A percentile compares a stretch with the other conserved stretches of the same genome.
Conservation (phyloP, 2,888 invertebrate genomes). For the Parelbella ahira region DNA sequence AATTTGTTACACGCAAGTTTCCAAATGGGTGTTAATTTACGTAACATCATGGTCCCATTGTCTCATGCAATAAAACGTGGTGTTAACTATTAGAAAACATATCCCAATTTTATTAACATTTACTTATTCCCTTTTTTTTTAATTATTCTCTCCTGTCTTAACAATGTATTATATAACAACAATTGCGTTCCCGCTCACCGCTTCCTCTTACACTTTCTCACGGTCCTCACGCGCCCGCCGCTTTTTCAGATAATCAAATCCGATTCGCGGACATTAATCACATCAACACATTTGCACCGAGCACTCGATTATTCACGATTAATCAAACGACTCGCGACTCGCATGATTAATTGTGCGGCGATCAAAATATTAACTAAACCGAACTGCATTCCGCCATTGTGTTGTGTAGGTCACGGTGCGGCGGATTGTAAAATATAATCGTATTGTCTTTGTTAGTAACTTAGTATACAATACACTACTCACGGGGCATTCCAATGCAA, state of each 20-base stretch:
- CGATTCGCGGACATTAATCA: conserved; percentile 69
- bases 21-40: too few relatives aligned
- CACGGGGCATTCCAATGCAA: conserved; percentile 1
- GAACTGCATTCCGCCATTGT: conserved; percentile 43
- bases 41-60: too few relatives aligned
- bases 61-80: too few relatives aligned
- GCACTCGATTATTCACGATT: conserved; percentile 60
- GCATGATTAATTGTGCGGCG: conserved; percentile 62
- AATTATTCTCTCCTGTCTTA: too few relatives aligned
- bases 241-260: conserved; percentile 64
- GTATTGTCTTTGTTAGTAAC: conserved; percentile 26
- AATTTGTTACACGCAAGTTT: too few relatives aligned
- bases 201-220: neutral
- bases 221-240: conserved; percentile 21
- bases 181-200: neutral
- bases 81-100: too few relatives aligned
- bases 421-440: conserved; percentile 35
- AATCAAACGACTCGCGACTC: conserved; percentile 45
- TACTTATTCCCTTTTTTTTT: too few relatives aligned
- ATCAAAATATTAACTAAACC: conserved; percentile 53
- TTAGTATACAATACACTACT: conserved; percentile 5
- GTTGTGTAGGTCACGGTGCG: conserved; percentile 34
- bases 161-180: too few relatives aligned
- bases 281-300: conserved; percentile 65
- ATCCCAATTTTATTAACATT: too few relatives aligned